Evolutionary conservation across 2,113 vertebrate species (phyloP).

Genomic region (Gorsachius goisagi): DNA sequence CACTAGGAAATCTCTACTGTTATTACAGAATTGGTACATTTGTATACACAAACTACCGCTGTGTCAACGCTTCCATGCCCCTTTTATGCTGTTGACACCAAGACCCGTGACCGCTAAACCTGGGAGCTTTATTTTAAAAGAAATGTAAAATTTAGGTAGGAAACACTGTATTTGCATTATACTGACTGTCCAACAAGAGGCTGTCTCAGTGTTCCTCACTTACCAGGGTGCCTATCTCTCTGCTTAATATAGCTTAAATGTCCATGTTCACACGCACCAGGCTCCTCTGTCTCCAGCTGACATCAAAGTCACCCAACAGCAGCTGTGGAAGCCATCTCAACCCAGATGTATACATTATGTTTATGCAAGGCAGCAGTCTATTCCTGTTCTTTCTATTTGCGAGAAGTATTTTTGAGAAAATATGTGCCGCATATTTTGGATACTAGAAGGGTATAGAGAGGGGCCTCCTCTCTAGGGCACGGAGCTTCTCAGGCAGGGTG

Average conservation of each 20-base stretch:
- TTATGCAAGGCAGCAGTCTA: neutral
- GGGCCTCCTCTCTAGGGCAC: neutral
- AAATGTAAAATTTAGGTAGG: neutral
- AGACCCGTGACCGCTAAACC: neutral
- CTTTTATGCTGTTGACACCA: neutral
- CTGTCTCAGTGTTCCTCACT: neutral
- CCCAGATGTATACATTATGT: neutral
- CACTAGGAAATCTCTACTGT: neutral
- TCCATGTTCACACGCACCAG: neutral
- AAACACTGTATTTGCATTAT: neutral
- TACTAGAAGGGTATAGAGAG: neutral
- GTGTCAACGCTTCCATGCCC: neutral
- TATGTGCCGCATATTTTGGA: neutral
- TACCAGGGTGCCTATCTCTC: neutral
- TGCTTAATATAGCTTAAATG: conserved; percentile 3
- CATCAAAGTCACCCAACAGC: neutral
- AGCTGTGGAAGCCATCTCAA: neutral
- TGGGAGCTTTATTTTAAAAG: neutral
- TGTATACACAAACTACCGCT: neutral
- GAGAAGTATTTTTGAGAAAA: neutral
- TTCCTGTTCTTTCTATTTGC: neutral
- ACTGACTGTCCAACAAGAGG: neutral
- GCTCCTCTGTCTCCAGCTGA: neutral
- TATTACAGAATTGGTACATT: neutral
- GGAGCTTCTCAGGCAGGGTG: neutral